Evolutionary conservation across 2,113 vertebrate genomes (phyloP), one percentile per base, ranked within the genome.

Genomic region (Tapirus terrestris): DNA sequence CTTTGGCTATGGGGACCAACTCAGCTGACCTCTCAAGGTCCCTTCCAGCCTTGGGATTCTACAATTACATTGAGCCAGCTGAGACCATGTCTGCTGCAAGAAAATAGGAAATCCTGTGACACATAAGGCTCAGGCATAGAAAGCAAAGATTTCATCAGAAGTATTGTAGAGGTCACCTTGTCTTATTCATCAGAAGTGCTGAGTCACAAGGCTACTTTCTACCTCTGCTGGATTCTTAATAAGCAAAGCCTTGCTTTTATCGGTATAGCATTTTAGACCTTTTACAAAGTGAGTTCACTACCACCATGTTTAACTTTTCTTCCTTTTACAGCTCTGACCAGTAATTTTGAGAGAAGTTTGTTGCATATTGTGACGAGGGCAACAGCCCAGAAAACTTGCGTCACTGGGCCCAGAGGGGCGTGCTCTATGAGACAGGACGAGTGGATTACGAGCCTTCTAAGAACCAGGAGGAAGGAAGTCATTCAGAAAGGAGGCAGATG

Each of bases 401-500:
- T 96, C 97, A 96, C 94, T 25, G 31, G 33, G 76, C 81, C 39
- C 31, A 33, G 60, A 70, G 67, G 91, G 93, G 88, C 12, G 20
- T 89, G 91, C 87, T 87, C 83, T 18, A 1, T 76, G 43, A 92
- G 92, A 90, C 75, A 94, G 96, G 96, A 97, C 18, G 1, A 29
- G 5, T 36, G 75, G 83, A 87, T 91, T 97, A 94, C 27, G 25
- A 97, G 97, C 97, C 97, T 97, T 98, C 97, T 97, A 97, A 97
- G 97, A 98, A 98, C 85, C 43, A 56, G 80, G 93, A 98, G 97
- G 98, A 98, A 98, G 97, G 98, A 98, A 98, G 92, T 98, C 94
- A 94, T 91, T 98, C 94, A 86, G 68, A 94, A 97, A 97, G 65
- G 68, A 91, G 93, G 92, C 97, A 88, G 87, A 97, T 93, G 82